phyloP scores from a whole-genome alignment of 2,888 invertebrate genomes.

The Drosophila helvetica region DNA sequence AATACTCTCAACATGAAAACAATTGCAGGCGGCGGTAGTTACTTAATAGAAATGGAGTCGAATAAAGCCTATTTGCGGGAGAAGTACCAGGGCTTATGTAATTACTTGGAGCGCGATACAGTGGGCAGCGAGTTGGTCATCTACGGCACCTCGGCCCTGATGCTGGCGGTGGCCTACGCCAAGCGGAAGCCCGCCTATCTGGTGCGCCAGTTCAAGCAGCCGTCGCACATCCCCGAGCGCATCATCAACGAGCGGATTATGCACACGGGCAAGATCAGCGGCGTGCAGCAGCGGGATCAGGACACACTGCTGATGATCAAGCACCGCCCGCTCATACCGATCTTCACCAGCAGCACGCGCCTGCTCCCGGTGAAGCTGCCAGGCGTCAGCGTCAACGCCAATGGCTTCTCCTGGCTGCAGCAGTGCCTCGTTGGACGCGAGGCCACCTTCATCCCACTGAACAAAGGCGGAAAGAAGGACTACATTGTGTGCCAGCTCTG shows the following conservation, averaged over 20 bases:
- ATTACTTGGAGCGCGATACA: conserved; percentile 78
- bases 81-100: conserved; percentile 79
- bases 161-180: conserved; percentile 75
- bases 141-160: conserved; percentile 76
- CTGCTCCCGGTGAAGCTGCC: conserved; percentile 79
- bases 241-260: conserved; percentile 78
- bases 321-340: conserved; percentile 75
- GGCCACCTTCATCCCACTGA: conserved; percentile 84
- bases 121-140: conserved; percentile 73
- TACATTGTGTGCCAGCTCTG: conserved; percentile 84
- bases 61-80: conserved; percentile 55
- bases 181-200: conserved; percentile 79
- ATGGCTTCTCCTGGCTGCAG: conserved; percentile 85
- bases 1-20: conserved; percentile 45
- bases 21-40: conserved; percentile 59
- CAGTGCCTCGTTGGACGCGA: conserved; percentile 83
- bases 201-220: conserved; percentile 80
- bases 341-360: conserved; percentile 72
- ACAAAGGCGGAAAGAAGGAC: conserved; percentile 78
- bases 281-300: conserved; percentile 73
- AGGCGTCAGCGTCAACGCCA: conserved; percentile 81
- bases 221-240: conserved; percentile 79
- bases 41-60: conserved; percentile 66
- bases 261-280: conserved; percentile 76
- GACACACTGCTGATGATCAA: conserved; percentile 79